These are phyloP conservation scores for Rhimphoctona megacephalus DNA, from an alignment of 2,888 invertebrate genomes.

Conservation along the genomic window DNA sequence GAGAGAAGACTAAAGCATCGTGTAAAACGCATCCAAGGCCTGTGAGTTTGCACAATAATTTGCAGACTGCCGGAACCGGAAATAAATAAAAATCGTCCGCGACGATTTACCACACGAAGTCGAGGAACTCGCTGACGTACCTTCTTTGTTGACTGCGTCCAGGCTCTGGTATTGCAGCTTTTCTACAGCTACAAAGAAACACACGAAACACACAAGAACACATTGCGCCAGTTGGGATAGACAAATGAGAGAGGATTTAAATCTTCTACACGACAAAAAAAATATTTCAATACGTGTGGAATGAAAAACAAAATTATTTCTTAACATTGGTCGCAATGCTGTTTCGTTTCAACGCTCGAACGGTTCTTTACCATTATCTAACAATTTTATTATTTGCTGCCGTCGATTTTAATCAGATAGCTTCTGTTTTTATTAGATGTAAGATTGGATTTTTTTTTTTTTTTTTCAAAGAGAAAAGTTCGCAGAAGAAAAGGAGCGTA, in stretches of 20 bases:
- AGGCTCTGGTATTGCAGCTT: conserved; percentile 88
- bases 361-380: not conserved
- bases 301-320: not conserved
- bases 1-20: conserved; percentile 17
- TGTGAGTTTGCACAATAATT: conserved; percentile 27
- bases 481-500: too few relatives aligned
- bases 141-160: conserved; percentile 89
- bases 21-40: conserved; percentile 29
- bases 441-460: too few relatives aligned
- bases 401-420: too few relatives aligned
- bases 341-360: conserved; percentile 3
- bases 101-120: conserved; percentile 1
- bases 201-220: conserved; percentile 78
- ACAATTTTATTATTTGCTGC: too few relatives aligned
- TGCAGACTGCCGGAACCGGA: conserved; percentile 2
- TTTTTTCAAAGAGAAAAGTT: too few relatives aligned
- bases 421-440: too few relatives aligned
- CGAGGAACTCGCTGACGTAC: conserved; percentile 84
- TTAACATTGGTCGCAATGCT: conserved; percentile 43
- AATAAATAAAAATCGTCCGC: conserved; percentile 4
- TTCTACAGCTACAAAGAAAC: conserved; percentile 86
- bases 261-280: not conserved
- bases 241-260: conserved; percentile 21
- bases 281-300: not conserved
- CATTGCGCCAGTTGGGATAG: conserved; percentile 65